Percentiles rank a stretch among this genome's conserved stretches.
Conservation (phyloP, 2,113 vertebrate genomes). For the Orthonyx spaldingii region DNA sequence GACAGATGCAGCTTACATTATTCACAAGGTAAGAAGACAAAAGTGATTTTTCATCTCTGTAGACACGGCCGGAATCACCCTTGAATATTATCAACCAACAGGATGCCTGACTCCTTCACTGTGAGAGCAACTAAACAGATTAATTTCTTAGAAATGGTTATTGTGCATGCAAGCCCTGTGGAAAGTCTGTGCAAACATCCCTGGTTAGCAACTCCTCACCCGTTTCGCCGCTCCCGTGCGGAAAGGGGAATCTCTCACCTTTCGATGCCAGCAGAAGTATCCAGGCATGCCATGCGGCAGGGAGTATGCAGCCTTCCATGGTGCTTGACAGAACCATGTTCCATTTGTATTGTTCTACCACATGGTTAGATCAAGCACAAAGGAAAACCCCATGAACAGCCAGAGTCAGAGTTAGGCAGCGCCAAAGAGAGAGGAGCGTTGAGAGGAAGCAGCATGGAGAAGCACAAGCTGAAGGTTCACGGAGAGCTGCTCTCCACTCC, state of each 20-base stretch:
- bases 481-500: conserved; percentile 66
- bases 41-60: background rate
- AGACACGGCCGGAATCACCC: background rate
- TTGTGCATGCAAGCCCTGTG: conserved; percentile 44
- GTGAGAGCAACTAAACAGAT: conserved; percentile 27
- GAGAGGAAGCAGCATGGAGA: conserved; percentile 82
- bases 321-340: conserved; percentile 99
- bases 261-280: conserved; percentile 75
- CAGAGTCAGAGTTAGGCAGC: conserved; percentile 84
- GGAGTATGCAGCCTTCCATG: conserved; percentile 96
- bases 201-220: background rate
- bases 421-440: conserved; percentile 85
- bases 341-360: conserved; percentile 97
- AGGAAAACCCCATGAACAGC: conserved; percentile 93
- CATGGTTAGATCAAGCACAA: conserved; percentile 99
- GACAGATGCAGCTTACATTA: background rate
- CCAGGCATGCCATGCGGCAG: conserved; percentile 87
- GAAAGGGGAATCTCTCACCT: conserved; percentile 66
- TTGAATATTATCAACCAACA: background rate
- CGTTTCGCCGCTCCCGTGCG: background rate
- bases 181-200: background rate
- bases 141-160: conserved; percentile 22
- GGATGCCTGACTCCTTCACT: background rate
- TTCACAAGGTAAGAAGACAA: background rate
- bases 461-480: conserved; percentile 79